These are phyloP conservation scores for Telenomus remus DNA, from an alignment of 1,140 invertebrate species.

Conservation along the genomic window DNA sequence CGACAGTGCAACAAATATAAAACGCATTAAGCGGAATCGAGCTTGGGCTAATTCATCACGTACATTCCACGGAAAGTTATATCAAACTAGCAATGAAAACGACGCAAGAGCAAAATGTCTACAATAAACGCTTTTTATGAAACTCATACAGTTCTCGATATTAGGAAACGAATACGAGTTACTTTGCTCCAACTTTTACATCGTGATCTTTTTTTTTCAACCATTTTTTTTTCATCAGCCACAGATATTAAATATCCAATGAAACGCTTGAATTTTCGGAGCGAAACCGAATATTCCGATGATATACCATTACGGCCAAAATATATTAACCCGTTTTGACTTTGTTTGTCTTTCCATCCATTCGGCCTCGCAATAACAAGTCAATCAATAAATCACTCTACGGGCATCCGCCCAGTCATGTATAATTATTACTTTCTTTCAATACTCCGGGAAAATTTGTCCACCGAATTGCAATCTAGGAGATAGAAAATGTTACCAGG, in stretches of 20 bases:
- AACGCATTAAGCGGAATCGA: conserved; percentile 1
- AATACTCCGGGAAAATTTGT: not conserved
- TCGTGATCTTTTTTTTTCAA: conserved; percentile 37
- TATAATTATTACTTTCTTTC: not conserved
- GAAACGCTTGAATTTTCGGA: conserved; percentile 41
- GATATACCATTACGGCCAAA: conserved; percentile 31
- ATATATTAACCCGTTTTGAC: conserved; percentile 36
- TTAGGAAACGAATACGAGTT: conserved; percentile 43
- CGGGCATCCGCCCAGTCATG: not conserved
- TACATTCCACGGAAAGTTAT: not conserved
- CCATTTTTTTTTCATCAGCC: conserved; percentile 46
- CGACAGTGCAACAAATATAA: not conserved
- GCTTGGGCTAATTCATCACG: conserved; percentile 1
- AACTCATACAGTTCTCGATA: conserved; percentile 32
- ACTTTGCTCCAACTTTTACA: conserved; percentile 41
- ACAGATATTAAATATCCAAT: conserved; percentile 53
- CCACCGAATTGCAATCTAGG: too few relatives aligned
- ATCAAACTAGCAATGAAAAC: conserved; percentile 23
- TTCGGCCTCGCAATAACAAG: conserved; percentile 18
- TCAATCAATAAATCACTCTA: conserved; percentile 22
- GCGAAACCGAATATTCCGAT: conserved; percentile 34
- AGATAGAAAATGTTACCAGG: too few relatives aligned
- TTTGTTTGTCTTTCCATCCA: conserved; percentile 25
- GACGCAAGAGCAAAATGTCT: conserved; percentile 29
- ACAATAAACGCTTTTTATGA: conserved; percentile 45